These are phyloP conservation scores for Chlorops oryzae DNA, from an alignment of 1,140 invertebrate genomes.

Conservation along the genomic window DNA sequence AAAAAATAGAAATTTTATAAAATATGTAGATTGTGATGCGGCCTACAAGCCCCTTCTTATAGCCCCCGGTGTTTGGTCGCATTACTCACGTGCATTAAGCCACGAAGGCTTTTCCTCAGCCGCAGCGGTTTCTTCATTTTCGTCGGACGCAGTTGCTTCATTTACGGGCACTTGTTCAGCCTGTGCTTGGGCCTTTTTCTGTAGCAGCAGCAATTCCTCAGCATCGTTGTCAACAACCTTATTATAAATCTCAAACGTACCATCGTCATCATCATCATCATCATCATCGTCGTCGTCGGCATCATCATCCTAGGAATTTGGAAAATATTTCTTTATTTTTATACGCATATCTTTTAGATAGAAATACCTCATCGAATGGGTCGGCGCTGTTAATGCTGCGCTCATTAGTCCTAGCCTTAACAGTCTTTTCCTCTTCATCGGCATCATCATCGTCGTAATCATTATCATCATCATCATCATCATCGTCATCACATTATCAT, in stretches of 20 bases:
- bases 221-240: slow-evolving; percentile 45
- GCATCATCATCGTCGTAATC: slow-evolving; percentile 18
- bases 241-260: slow-evolving; percentile 39
- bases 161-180: slow-evolving; percentile 20
- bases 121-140: slow-evolving; percentile 17
- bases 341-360: too few species aligned
- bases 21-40: too few species aligned
- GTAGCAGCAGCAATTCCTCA: slow-evolving; percentile 30
- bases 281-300: too few species aligned
- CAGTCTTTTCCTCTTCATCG: slow-evolving; percentile 12
- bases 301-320: too few species aligned
- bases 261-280: slow-evolving; percentile 26
- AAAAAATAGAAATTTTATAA: too few species aligned
- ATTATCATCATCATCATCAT: slow-evolving; percentile 24
- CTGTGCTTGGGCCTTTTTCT: slow-evolving; percentile 26
- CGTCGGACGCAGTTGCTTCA: slow-evolving; percentile 16
- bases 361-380: slow-evolving; percentile 18
- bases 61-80: too few species aligned
- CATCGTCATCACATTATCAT: slow-evolving; percentile 17
- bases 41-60: too few species aligned
- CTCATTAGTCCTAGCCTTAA: neutral
- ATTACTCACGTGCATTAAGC: slow-evolving; percentile 45
- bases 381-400: neutral
- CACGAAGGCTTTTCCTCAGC: slow-evolving; percentile 44
- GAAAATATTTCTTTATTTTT: too few species aligned